These are phyloP conservation scores for Tetramorium alpestre DNA, from an alignment of 1,140 invertebrate genomes.

Conservation along the genomic window DNA sequence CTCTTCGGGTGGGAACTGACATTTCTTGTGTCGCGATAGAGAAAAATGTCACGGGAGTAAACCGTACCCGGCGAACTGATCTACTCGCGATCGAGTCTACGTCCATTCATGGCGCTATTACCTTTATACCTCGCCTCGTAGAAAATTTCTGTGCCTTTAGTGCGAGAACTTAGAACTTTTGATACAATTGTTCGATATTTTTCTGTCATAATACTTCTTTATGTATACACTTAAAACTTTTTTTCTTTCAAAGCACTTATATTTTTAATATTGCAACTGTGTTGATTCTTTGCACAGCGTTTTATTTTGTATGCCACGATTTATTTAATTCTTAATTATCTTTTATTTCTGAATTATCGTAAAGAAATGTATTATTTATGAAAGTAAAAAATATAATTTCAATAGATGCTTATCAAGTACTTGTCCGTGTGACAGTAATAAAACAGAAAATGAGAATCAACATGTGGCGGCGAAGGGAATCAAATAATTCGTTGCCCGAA, in stretches of 20 bases:
- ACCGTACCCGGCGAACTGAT: not conserved
- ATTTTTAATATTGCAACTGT: not conserved
- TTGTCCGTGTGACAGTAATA: not conserved
- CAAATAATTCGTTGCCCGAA: not conserved
- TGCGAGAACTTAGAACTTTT: not conserved
- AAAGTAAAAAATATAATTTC: constrained; percentile 8
- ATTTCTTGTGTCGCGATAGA: constrained; percentile 45
- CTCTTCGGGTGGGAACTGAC: constrained; percentile 34
- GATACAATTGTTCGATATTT: not conserved
- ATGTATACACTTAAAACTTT: not conserved
- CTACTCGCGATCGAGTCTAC: not conserved
- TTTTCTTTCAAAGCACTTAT: not conserved
- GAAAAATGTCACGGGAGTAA: constrained; percentile 36
- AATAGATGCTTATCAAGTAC: not conserved
- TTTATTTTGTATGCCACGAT: not conserved
- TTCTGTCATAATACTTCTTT: not conserved
- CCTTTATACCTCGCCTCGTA: not conserved
- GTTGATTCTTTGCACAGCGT: not conserved
- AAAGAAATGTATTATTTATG: constrained; percentile 2
- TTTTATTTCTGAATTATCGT: not conserved
- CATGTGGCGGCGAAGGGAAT: not conserved
- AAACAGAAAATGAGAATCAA: not conserved
- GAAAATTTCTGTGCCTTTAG: not conserved
- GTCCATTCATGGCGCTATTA: constrained; percentile 1
- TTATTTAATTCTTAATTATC: not conserved